Evolutionary conservation across 2,888 invertebrate genomes (phyloP).

Genomic region (Pimpla rufipes): DNA sequence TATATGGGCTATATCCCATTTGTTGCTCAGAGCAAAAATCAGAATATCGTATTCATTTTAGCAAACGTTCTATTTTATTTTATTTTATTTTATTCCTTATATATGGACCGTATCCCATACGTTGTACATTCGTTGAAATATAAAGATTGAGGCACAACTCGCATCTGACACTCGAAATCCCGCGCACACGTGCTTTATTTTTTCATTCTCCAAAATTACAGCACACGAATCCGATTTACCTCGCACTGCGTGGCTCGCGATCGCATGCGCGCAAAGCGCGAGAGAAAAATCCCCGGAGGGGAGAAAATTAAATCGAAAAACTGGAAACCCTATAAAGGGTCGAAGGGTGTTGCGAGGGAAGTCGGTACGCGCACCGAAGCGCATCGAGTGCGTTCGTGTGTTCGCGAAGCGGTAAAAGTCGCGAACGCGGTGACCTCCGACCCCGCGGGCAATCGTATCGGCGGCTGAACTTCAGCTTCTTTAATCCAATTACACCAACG

Average conservation of each 20-base stretch:
- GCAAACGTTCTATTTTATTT: no score
- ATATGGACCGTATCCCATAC: background rate
- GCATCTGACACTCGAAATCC: no score
- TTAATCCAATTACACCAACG: slow-evolving; percentile 30
- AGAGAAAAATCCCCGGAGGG: slow-evolving; percentile 23
- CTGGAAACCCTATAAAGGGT: slow-evolving; percentile 42
- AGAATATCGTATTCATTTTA: no score
- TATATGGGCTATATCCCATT: no score
- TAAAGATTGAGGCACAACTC: no score
- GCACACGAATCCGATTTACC: background rate
- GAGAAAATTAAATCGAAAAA: slow-evolving; percentile 50
- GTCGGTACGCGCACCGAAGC: background rate
- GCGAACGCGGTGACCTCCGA: slow-evolving; percentile 35
- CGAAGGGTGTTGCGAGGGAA: background rate
- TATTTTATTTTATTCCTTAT: no score
- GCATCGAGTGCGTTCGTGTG: slow-evolving; percentile 42
- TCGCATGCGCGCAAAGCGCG: slow-evolving; percentile 1
- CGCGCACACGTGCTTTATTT: no score
- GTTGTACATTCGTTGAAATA: no score
- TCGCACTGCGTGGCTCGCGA: background rate
- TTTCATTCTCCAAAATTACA: background rate
- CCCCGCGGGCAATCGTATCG: slow-evolving; percentile 30
- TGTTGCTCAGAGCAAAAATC: no score
- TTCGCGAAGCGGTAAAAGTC: slow-evolving; percentile 33
- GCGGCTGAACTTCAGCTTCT: slow-evolving; percentile 23